These are phyloP conservation scores for Neoseiulus cucumeris DNA, from an alignment of 1,140 invertebrate genomes.

Conservation along the genomic window DNA sequence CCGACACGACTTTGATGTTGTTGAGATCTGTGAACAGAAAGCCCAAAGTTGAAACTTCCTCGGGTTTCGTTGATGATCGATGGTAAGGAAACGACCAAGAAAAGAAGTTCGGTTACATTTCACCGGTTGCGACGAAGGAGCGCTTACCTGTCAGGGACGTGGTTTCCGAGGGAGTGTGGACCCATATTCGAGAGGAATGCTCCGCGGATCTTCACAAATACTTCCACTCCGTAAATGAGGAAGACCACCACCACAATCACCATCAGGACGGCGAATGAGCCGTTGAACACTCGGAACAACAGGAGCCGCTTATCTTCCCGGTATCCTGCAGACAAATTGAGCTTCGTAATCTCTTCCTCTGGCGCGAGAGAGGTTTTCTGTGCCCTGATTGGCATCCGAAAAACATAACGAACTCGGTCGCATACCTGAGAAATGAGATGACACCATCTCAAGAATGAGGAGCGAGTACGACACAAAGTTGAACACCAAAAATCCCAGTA, in stretches of 20 bases:
- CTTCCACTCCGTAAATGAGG: constrained; percentile 80
- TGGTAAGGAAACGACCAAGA: too few species aligned
- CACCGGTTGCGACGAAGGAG: not conserved
- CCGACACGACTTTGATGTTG: constrained; percentile 71
- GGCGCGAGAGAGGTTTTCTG: too few species aligned
- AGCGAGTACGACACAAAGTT: constrained; percentile 72
- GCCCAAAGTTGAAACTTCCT: too few species aligned
- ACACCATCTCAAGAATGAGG: constrained; percentile 54
- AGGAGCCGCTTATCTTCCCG: constrained; percentile 34
- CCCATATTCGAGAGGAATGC: not conserved
- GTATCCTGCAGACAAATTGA: not conserved
- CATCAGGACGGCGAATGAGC: constrained; percentile 68
- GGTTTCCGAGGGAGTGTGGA: not conserved
- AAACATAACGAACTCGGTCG: not conserved
- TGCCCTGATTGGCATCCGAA: too few species aligned
- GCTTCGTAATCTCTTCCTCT: too few species aligned
- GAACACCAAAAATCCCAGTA: constrained; percentile 71
- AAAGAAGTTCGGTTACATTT: too few species aligned
- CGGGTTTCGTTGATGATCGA: too few species aligned
- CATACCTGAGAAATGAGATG: constrained; percentile 39
- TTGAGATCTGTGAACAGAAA: constrained; percentile 54
- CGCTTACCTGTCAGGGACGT: not conserved
- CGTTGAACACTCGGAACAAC: constrained; percentile 66
- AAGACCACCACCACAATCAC: constrained; percentile 81
- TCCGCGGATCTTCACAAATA: constrained; percentile 61